Evolutionary conservation across 2,888 invertebrate genomes (phyloP), one percentile per base, ranked within the genome.

Genomic region (Cephus rjabovi): DNA sequence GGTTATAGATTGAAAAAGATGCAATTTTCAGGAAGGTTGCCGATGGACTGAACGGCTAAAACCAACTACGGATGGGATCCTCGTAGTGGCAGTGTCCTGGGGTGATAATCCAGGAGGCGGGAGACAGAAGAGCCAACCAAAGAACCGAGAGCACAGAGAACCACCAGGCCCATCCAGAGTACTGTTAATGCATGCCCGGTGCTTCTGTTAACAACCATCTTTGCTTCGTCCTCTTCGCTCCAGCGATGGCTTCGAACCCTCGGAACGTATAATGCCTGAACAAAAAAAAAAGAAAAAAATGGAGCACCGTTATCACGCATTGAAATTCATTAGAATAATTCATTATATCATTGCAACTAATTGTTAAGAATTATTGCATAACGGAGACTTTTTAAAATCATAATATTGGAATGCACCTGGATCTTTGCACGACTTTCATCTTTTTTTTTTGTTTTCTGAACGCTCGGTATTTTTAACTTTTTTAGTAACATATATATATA

Each of bases 101-200:
- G 79, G 74, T 77, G 73, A 69, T 40, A 34, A 68, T 69, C 79
- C 74, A 73, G 77, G 79, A 77, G 79, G 79, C 81, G 82, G 81
- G 77, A 78, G 79, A 76, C 56, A 23, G 56, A 75, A 78, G 75
- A 76, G 73, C 33, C 75, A 78, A 56, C 23, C 9, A 23, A 56
- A 56, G 56, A 56, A 82, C 82, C 79, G 12, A 35, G 35, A 35
- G 12, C 12, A 35, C 35, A 84, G 86, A 87, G 88, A 87, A 85
- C 82, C 84, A 30, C 9, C 30, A 31, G 12, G 30, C 33, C 87
- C 87, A 88, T 89, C 87, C 87, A 86, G 89, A 90, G 90, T 90
- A 90, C 90, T 91, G 91, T 91, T 91, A 91, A 91, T 91, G 89
- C 91, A 91, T 90, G 91, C 89, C 90, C 84, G 83, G 83, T 90